Evolutionary conservation across 2,888 invertebrate genomes (phyloP).

Genomic region (Troides aeacus): DNA sequence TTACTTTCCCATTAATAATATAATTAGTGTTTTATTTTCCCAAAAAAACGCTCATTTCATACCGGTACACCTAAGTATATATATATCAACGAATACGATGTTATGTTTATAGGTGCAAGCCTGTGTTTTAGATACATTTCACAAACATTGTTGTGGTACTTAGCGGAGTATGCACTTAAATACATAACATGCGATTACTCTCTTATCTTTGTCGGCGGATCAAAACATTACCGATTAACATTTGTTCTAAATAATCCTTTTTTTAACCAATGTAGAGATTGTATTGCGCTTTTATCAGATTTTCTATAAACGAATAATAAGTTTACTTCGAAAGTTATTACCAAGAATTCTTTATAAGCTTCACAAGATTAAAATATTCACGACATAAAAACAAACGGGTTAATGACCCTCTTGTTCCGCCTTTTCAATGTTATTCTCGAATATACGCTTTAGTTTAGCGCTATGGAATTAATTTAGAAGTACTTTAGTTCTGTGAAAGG

Average conservation of each 20-base stretch:
- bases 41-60: too few relatives aligned
- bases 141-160: background rate
- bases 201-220: too few relatives aligned
- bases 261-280: too few relatives aligned
- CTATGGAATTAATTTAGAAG: slow-evolving; percentile 18
- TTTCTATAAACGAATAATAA: background rate
- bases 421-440: slow-evolving; percentile 14
- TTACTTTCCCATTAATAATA: too few relatives aligned
- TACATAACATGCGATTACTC: too few relatives aligned
- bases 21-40: too few relatives aligned
- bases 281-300: background rate
- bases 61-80: too few relatives aligned
- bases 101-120: background rate
- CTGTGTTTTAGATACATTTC: background rate
- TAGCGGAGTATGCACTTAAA: too few relatives aligned
- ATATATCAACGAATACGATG: too few relatives aligned
- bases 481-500: slow-evolving; percentile 10
- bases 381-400: slow-evolving; percentile 9
- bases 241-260: too few relatives aligned
- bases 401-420: slow-evolving; percentile 16
- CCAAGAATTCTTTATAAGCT: background rate
- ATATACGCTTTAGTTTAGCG: slow-evolving; percentile 21
- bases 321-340: background rate
- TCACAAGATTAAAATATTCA: slow-evolving; percentile 3
- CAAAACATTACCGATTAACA: too few relatives aligned